Evolutionary conservation across 2,888 invertebrate species (phyloP).

Genomic region (Criorhina ranunculi): DNA sequence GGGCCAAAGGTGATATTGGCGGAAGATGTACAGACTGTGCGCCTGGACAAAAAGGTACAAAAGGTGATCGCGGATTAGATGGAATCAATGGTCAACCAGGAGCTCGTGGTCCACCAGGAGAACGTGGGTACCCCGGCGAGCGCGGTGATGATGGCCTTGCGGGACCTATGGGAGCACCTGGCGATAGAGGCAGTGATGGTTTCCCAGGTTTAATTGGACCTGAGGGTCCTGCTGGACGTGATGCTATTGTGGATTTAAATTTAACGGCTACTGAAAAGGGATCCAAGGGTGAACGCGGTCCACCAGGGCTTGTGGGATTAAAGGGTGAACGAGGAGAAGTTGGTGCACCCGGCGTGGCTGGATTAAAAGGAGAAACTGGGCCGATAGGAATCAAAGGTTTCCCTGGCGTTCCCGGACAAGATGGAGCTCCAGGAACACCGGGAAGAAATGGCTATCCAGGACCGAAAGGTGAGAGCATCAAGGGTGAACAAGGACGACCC

Average conservation of each 20-base stretch:
- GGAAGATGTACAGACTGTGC: conserved; percentile 91
- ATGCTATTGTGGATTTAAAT: conserved; percentile 86
- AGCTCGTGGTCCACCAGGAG: conserved; percentile 90
- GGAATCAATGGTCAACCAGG: conserved; percentile 89
- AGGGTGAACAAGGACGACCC: conserved; percentile 89
- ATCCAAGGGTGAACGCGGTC: conserved; percentile 88
- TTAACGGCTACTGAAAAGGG: conserved; percentile 87
- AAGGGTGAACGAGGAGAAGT: conserved; percentile 88
- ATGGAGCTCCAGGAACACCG: conserved; percentile 89
- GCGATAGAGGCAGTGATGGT: conserved; percentile 85
- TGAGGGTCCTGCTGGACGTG: conserved; percentile 88
- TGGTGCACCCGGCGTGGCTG: conserved; percentile 89
- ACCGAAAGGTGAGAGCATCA: conserved; percentile 88
- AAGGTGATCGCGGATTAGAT: conserved; percentile 90
- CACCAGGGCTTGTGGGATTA: conserved; percentile 87
- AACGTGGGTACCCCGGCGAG: conserved; percentile 88
- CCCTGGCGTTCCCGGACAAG: conserved; percentile 89
- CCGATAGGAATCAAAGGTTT: conserved; percentile 88
- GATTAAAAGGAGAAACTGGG: conserved; percentile 89
- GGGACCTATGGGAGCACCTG: conserved; percentile 85
- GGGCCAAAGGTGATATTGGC: conserved; percentile 92
- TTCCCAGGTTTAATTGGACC: conserved; percentile 87
- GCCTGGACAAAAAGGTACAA: conserved; percentile 90
- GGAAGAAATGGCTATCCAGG: conserved; percentile 89
- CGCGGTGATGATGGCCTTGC: conserved; percentile 89